Base-by-base conservation (phyloP, 2,888 invertebrate genomes). In the Meiosimyza decipiens region DNA sequence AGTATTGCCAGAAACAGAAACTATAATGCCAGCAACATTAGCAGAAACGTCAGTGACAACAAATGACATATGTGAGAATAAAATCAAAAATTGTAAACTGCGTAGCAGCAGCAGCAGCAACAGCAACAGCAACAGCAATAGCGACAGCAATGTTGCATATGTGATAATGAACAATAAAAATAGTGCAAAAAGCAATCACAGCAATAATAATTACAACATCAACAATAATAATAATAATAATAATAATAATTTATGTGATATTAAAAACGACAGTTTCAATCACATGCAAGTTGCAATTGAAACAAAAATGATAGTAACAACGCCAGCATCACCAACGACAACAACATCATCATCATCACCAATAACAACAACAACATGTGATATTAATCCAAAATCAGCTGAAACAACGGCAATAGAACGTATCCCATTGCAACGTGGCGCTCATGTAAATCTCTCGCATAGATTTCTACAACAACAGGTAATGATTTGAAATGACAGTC, bases 401-500 rank as follows among this genome's bases (percentile, higher is more conserved):
- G 16, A 72, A 75, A 50, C 75, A 75, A 28, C 72, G 73, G 13
- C 72, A 72, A 33, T 63, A 49, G 73, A 76, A 57, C 73, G 71
- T 66, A 22, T 68, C 64, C 79, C 82, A 12, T 71, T 85, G 73
- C 80, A 82, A 62, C 82, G 85, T 67, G 82, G 83, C 74, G 80
- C 80, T 55, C 82, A 81, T 71, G 77, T 85, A 16, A 84, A 81
- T 72, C 81, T 82, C 65, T 83, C 85, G 69, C 80, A 81, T 74
- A 85, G 84, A 79, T 81, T 85, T 80, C 82, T 81, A 77, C 84
- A 86, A 77, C 86, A 86, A 78, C 86, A 86, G 86, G 86, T 84
- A 86, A 86, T 67, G 71, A 40, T 71, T 71, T 47, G 60, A 64
- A 72, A 40, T 40, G 40, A 62, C 28, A 40, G 15, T 40, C 9